phyloP scores from a whole-genome alignment of 2,888 invertebrate genomes.

The Tenthredo livida region DNA sequence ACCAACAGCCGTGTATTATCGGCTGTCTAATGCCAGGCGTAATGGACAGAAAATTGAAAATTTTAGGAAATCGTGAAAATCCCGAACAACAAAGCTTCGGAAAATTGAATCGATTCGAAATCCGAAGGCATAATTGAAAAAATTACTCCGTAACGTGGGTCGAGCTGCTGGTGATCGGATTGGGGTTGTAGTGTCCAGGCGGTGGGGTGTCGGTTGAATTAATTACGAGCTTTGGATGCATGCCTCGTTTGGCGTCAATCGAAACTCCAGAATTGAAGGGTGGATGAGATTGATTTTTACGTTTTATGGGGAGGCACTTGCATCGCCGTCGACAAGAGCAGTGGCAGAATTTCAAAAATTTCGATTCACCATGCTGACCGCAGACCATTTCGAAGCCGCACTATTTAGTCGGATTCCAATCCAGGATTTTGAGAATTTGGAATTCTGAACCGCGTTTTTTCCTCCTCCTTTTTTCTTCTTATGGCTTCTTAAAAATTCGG shows the following conservation, averaged over 20 bases:
- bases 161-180: not conserved
- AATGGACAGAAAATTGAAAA: not conserved
- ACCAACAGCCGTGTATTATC: not conserved
- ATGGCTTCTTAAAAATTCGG: not conserved
- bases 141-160: not conserved
- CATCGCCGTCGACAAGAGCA: slow-evolving; percentile 54
- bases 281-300: slow-evolving; percentile 53
- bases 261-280: slow-evolving; percentile 58
- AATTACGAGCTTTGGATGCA: slow-evolving; percentile 58
- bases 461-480: not conserved
- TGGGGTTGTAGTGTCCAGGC: slow-evolving; percentile 59
- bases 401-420: not conserved
- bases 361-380: not conserved
- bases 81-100: not conserved
- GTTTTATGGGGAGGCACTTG: not conserved
- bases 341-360: slow-evolving; percentile 55
- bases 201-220: slow-evolving; percentile 48
- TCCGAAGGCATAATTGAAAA: not conserved
- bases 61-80: not conserved
- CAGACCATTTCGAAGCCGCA: slow-evolving; percentile 27
- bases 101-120: not conserved
- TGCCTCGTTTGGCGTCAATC: slow-evolving; percentile 52
- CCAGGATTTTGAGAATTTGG: not conserved
- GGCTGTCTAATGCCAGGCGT: not conserved
- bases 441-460: not conserved